Evolutionary conservation across 2,113 vertebrate genomes (phyloP), one percentile per base, ranked within the genome.

Genomic region (Panthera tigris): DNA sequence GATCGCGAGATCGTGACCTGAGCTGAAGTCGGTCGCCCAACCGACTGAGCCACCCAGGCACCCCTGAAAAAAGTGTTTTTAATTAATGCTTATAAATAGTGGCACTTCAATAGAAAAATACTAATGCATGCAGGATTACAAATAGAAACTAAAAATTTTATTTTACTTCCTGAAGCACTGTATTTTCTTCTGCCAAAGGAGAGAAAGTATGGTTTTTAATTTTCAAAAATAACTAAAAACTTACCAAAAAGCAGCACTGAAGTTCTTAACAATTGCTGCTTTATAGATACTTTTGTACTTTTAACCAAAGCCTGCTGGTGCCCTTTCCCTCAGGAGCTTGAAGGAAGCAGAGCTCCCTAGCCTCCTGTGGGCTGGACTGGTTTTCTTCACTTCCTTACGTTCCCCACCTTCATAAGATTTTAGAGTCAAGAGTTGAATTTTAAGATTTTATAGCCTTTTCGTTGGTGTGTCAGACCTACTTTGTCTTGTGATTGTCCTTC

Each of bases 181-280:
- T 91, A 61, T 73, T 91, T 87, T 94, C 45, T 81, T 95, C 41
- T 95, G 85, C n/a, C 65, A 78, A 65, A 78, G 69, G 33, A 73
- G 45, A 87, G 90, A 41, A 86, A 19, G 1, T 73, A 27, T 82
- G 33, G 29, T 85, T 80, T 92, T 66, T 69, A 63, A 52, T 23
- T 85, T 96, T 88, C 63, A 69, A 63, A 88, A 83, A 45, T 61
- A 69, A 21, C 33, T 71, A 25, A 52, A 82, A 95, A 88, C 39
- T 25, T 91, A 36, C 19, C 76, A 27, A 61, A 27, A 89, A 45
- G 50, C 57, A 76, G 41, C 73, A 33, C 29, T 45, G 73, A 65
- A 73, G 78, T 15, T 73, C 63, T 79, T 83, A 39, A 50, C 80
- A 82, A 71, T 16, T 41, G 45, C 83, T 45, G 14, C 14, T 57